phyloP scores from a whole-genome alignment of 2,797 vertebrate species.

The Ptychobarbus kaznakovi region DNA sequence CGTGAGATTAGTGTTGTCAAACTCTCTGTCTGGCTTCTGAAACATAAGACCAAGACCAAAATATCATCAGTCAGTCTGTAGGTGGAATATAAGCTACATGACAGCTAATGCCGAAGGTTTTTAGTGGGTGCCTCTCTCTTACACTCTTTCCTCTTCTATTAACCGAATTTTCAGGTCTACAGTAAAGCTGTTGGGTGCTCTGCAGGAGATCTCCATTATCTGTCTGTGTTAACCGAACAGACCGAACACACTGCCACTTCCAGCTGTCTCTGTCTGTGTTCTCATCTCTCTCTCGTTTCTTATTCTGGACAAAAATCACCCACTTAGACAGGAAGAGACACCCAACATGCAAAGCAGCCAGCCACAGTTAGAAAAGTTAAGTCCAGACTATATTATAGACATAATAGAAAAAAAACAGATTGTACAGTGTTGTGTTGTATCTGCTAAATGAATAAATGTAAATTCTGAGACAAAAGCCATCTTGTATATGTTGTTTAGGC shows the following conservation, averaged over 20 bases:
- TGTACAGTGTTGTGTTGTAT: not conserved
- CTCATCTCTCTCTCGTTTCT: not conserved
- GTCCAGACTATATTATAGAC: not conserved
- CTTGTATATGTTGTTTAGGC: not conserved
- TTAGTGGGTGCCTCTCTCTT: not conserved
- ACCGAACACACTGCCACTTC: not conserved
- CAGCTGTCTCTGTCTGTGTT: not conserved
- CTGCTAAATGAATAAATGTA: not conserved
- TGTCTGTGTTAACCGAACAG: conserved; percentile 3
- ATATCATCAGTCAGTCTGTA: not conserved
- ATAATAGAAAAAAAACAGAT: not conserved
- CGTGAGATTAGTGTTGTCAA: not conserved
- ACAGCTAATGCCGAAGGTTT: conserved; percentile 20
- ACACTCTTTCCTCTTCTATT: not conserved
- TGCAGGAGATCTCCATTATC: not conserved
- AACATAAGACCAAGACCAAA: not conserved
- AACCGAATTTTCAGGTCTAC: conserved; percentile 11
- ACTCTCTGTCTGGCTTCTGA: not conserved
- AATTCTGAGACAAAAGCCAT: not conserved
- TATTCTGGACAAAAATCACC: not conserved
- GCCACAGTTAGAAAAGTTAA: not conserved
- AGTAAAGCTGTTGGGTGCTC: not conserved
- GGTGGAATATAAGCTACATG: not conserved
- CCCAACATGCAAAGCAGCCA: not conserved
- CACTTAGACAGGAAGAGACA: not conserved